Base-by-base conservation (phyloP, 2,888 invertebrate species). In the Oscheius sp. region DNA sequence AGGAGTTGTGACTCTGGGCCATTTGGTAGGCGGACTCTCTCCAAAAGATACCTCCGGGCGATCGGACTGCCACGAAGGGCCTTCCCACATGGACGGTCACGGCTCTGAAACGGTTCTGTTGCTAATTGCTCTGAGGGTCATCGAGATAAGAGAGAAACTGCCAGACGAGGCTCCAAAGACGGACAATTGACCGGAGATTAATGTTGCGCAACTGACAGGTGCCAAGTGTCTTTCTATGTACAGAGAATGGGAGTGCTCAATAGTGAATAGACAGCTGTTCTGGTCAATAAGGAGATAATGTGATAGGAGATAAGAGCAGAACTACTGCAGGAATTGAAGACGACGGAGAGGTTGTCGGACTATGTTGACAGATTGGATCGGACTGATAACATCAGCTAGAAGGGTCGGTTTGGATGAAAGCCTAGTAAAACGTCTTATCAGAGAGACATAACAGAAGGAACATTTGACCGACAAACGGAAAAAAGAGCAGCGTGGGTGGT, bases 1-100 rank as follows among this genome's bases (percentile, higher is more conserved):
- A 70, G 74, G 74, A n/a, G 74, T 70, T 4, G 63, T 57, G n/a
- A 70, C 60, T 29, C 70, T 51, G 42, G 74, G 74, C 74, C 74
- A 74, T 63, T 74, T 74, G n/a, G 53, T 70, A 2, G 74, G 74
- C 7, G 74, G 74, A 55, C 74, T 74, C 29, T 47, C 37, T 48
- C 51, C 74, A 4, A 42, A 42, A 3, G 47, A 42, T 7, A 57
- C 74, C n/a, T 47, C 59, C n/a, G n/a, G 48, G 21, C 47, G 59
- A 13, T 62, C 62, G 10, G 57, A 57, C 42, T 48, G 73, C 73
- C 73, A 73, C 21, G 73, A 73, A n/a, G 73, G 73, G 21, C 73
- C 73, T 47, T 73, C 73, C 73, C 73, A 73, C 73, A 73, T 73
- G 11, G 42, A 42, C 42, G 42, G 42, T 32, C 29, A 66, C 32